phyloP scores from a whole-genome alignment of 2,888 invertebrate genomes.

The Eretmocerus hayati region DNA sequence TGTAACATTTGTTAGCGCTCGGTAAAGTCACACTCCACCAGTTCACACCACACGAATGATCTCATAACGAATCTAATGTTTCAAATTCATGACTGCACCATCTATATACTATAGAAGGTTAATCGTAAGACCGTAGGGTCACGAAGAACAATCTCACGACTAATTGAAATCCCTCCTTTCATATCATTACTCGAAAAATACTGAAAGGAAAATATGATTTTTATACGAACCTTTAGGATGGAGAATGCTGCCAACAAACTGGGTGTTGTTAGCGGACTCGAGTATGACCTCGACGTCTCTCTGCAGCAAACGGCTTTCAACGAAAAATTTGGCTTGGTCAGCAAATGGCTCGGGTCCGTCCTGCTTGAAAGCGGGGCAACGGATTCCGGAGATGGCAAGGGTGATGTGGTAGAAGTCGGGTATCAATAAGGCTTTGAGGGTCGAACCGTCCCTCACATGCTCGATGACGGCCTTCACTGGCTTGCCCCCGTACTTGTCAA shows the following conservation, averaged over 20 bases:
- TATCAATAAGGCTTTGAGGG: constrained; percentile 82
- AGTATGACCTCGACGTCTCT: constrained; percentile 83
- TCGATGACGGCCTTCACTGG: constrained; percentile 91
- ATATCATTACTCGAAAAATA: no score
- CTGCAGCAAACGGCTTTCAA: constrained; percentile 86
- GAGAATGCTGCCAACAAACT: constrained; percentile 86
- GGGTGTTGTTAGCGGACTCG: constrained; percentile 87
- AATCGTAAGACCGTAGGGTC: no score
- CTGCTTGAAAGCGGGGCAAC: constrained; percentile 68
- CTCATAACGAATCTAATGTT: no score
- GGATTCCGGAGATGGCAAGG: constrained; percentile 90
- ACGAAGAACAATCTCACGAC: no score
- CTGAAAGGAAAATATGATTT: no score
- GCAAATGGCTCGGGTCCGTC: constrained; percentile 70
- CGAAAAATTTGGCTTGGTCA: constrained; percentile 90
- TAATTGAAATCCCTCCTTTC: no score
- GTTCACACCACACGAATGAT: no score
- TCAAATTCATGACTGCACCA: no score
- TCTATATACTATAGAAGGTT: no score
- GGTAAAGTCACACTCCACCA: no score
- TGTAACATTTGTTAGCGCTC: no score
- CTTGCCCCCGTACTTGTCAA: constrained; percentile 79
- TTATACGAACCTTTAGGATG: constrained; percentile 69
- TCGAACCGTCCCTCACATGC: constrained; percentile 95
- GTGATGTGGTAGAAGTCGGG: constrained; percentile 90